Evolutionary conservation across 2,113 vertebrate genomes (phyloP).

Genomic region (Xiphorhynchus elegans): DNA sequence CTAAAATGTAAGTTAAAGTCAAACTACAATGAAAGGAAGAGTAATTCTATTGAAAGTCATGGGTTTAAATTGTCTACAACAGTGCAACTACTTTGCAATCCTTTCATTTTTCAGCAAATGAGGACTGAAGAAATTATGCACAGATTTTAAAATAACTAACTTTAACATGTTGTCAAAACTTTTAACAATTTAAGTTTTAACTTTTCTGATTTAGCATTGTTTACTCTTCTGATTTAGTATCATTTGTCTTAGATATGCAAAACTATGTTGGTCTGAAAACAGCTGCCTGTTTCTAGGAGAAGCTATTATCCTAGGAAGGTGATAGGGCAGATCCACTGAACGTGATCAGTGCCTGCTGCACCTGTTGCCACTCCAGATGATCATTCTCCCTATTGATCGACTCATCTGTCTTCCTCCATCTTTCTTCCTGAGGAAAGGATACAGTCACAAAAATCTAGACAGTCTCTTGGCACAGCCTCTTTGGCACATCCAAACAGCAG

Average conservation of each 20-base stretch:
- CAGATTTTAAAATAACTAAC: neutral
- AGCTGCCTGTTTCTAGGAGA: neutral
- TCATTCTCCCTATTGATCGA: neutral
- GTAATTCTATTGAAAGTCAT: neutral
- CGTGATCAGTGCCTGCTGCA: neutral
- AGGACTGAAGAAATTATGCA: neutral
- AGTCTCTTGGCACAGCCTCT: neutral
- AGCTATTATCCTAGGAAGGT: neutral
- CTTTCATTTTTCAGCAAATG: neutral
- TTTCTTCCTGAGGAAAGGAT: neutral
- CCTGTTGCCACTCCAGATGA: neutral
- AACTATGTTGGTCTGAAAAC: neutral
- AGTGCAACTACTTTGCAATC: neutral
- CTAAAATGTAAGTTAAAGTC: neutral
- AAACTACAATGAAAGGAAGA: neutral
- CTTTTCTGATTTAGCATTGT: neutral
- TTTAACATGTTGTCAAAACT: neutral
- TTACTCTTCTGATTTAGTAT: neutral
- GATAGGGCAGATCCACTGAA: neutral
- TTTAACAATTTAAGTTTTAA: neutral
- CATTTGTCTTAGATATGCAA: neutral
- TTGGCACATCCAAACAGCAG: neutral
- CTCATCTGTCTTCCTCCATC: neutral
- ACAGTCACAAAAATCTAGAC: neutral
- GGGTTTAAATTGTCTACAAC: neutral